These are phyloP conservation scores for Beris chalybata DNA, from an alignment of 2,888 invertebrate genomes.

Conservation along the genomic window DNA sequence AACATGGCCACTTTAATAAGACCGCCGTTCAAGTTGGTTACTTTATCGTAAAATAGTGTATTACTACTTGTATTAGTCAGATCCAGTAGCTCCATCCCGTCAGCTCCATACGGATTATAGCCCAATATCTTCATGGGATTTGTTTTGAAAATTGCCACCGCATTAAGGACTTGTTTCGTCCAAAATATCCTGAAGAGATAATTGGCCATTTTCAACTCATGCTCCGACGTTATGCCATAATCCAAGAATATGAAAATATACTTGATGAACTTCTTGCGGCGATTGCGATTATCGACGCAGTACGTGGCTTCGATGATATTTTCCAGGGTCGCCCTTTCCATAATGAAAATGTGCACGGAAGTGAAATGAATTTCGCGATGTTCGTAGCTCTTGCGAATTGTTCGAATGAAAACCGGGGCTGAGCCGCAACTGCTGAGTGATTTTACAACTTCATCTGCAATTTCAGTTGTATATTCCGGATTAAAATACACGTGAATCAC, in stretches of 20 bases:
- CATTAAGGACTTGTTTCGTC: constrained; percentile 27
- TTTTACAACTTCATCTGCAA: constrained; percentile 19
- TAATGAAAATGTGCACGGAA: constrained; percentile 30
- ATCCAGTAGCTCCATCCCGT: constrained; percentile 3
- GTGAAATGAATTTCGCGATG: constrained; percentile 5
- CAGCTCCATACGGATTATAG: constrained; percentile 16
- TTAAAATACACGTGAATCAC: constrained; percentile 23
- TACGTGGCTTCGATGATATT: constrained; percentile 9
- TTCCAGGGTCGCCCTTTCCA: neutral
- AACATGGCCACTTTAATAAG: constrained; percentile 26
- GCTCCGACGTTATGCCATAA: neutral
- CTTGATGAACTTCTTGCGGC: constrained; percentile 21
- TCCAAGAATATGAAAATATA: constrained; percentile 32
- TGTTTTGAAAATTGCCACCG: constrained; percentile 24
- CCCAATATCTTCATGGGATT: constrained; percentile 18
- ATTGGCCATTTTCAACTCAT: neutral
- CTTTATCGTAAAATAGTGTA: constrained; percentile 26
- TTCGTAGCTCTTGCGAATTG: neutral
- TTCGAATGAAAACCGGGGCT: constrained; percentile 21
- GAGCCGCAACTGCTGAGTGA: constrained; percentile 27
- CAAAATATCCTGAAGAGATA: constrained; percentile 26
- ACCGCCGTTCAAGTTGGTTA: constrained; percentile 24
- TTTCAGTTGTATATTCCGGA: neutral
- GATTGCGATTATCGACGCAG: constrained; percentile 8
- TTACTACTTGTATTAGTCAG: neutral